Percentiles rank a stretch among this genome's conserved stretches.
These are phyloP conservation scores for Pitta sordida DNA, from an alignment of 2,113 vertebrate species.

Conservation along the genomic window DNA sequence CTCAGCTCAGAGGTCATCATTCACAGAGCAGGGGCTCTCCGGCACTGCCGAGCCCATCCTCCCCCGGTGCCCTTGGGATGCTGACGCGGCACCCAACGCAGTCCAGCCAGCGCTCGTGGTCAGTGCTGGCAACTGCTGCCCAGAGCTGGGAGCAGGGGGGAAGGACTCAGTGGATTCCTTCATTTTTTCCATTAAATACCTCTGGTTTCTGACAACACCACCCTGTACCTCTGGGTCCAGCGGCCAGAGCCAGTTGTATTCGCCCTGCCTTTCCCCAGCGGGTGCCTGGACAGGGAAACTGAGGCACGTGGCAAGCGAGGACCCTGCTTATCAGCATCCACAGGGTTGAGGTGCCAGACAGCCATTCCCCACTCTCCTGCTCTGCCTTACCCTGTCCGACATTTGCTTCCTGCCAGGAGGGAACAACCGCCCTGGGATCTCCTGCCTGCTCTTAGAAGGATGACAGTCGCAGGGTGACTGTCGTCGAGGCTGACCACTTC, in stretches of 20 bases:
- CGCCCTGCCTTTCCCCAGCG: accelerated
- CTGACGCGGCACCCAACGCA: neutral
- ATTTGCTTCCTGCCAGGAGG: neutral
- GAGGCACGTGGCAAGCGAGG: neutral
- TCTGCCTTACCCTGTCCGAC: neutral
- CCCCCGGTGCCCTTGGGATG: neutral
- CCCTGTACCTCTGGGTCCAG: accelerated
- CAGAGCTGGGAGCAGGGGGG: neutral
- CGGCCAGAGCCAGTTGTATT: neutral
- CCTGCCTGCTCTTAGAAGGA: neutral
- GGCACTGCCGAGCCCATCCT: neutral
- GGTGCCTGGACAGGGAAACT: neutral
- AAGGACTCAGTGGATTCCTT: neutral
- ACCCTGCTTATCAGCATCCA: neutral
- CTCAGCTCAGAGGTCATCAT: neutral
- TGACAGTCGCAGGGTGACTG: neutral
- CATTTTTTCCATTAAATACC: conserved; percentile 15
- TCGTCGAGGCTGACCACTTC: neutral
- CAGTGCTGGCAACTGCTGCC: neutral
- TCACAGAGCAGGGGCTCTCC: neutral
- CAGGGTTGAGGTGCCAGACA: neutral
- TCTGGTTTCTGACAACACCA: neutral
- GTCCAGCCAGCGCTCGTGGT: neutral
- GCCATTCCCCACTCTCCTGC: neutral
- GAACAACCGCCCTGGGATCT: neutral